A percentile compares a stretch with the other conserved stretches of the same genome.
Evolutionary conservation across 2,113 vertebrate genomes (phyloP).

Genomic region (Rhinolophus ferrumequinum): DNA sequence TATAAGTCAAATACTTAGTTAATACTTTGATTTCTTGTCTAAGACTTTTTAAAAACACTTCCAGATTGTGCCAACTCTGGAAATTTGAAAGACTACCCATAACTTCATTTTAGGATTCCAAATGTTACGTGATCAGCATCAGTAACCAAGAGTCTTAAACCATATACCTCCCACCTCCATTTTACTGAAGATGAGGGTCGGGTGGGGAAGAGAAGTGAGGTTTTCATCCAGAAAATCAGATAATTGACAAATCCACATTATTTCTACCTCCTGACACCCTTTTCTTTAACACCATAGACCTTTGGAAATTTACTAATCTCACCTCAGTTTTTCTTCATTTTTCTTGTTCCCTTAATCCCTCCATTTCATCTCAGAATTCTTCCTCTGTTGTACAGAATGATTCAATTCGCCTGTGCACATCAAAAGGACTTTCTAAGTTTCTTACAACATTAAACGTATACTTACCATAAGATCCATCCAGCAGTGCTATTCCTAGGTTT

Average conservation of each 20-base stretch:
- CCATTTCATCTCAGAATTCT: slow-evolving; percentile 12
- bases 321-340: not conserved
- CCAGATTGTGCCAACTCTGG: not conserved
- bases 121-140: slow-evolving; percentile 5
- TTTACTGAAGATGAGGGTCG: not conserved
- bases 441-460: not conserved
- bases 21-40: not conserved
- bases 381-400: not conserved
- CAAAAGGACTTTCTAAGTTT: not conserved
- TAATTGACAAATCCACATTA: not conserved
- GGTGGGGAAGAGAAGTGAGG: not conserved
- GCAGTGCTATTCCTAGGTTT: not conserved
- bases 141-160: not conserved
- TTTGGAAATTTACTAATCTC: not conserved
- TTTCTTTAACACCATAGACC: not conserved
- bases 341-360: not conserved
- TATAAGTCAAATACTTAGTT: not conserved
- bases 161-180: not conserved
- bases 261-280: not conserved
- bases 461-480: not conserved
- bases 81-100: not conserved
- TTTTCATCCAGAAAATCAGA: not conserved
- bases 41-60: not conserved
- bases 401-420: not conserved
- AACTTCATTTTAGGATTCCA: slow-evolving; percentile 17